Base-by-base conservation (phyloP, 1,140 invertebrate genomes). In the Hetaerina americana region DNA sequence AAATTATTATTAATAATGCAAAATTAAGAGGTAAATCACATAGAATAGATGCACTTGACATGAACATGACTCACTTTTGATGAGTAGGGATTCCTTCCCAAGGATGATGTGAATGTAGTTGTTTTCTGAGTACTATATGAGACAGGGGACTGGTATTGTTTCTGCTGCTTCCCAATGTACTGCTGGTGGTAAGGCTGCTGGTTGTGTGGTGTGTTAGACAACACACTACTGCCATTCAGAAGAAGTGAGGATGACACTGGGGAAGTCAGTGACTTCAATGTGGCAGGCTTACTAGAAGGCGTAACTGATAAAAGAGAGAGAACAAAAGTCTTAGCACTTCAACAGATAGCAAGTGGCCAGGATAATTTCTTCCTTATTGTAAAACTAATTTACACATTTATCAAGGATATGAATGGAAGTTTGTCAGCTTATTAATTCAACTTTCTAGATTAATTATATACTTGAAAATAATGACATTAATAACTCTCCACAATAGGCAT, bases 221-320 rank as follows among this genome's bases (percentile, higher is more conserved):
- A n/a, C 15, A 57, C 40, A 57, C 85, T 78, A 83, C 80, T 81
- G 69, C 86, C 86, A 75, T 87, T 87, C n/a, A 85, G 79, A 68
- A 87, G 78, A 18, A 91, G 80, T 24, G 88, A 89, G 78, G 90
- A 89, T 1, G 89, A 87, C 3, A 89, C 89, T 22, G 90, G 89
- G 1, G 88, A 85, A 3, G 88, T 88, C n/a, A 88, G 85, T 66
- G 89, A 89, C 79, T 92, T 91, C 0, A 26, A 49, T 66, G 26
- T 27, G 31, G 28, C 15, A 68, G 68, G 22, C 40, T 57, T 57
- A 57, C 1, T 28, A 8, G 68, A 27, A 69, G 68, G 68, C 1
- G 68, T 69, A 69, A 69, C 68, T 69, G 15, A 1, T 22, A 5
- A 69, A 69, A 25, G n/a, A 69, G 5, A 69, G 28, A 57, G 10